phyloP scores from a whole-genome alignment of 2,888 invertebrate species.

The Cataglyphis livida region DNA sequence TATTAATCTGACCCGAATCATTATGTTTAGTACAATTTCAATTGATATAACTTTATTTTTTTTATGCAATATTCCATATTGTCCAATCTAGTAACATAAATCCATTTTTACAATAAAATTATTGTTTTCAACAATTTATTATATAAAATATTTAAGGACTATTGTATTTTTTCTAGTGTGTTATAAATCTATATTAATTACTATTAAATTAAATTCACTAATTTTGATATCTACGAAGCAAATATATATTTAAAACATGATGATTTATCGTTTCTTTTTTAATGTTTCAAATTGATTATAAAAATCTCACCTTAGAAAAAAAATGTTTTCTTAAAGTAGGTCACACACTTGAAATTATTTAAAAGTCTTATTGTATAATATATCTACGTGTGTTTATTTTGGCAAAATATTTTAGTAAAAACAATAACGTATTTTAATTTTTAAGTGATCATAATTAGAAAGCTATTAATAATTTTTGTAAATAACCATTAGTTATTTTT shows the following conservation, averaged over 20 bases:
- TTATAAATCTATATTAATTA: not conserved
- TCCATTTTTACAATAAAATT: not conserved
- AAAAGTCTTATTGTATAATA: not conserved
- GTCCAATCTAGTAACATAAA: not conserved
- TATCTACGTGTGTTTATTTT: not conserved
- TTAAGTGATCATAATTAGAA: not conserved
- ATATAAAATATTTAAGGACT: not conserved
- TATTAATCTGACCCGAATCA: not conserved
- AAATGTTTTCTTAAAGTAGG: not conserved
- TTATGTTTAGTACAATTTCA: conserved; percentile 1
- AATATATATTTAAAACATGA: not conserved
- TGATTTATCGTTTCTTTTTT: not conserved
- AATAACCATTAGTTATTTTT: not conserved
- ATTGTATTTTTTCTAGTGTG: not conserved
- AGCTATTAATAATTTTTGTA: not conserved
- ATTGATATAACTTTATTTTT: not conserved
- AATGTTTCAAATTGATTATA: not conserved
- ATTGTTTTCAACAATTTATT: not conserved
- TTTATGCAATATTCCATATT: not conserved
- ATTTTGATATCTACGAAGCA: not conserved
- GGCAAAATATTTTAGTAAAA: not conserved
- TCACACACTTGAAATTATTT: not conserved
- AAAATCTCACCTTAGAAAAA: not conserved
- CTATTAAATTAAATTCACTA: not conserved
- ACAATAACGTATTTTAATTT: not conserved